Conservation (phyloP, 2,113 vertebrate genomes). For the Steatornis caripensis region DNA sequence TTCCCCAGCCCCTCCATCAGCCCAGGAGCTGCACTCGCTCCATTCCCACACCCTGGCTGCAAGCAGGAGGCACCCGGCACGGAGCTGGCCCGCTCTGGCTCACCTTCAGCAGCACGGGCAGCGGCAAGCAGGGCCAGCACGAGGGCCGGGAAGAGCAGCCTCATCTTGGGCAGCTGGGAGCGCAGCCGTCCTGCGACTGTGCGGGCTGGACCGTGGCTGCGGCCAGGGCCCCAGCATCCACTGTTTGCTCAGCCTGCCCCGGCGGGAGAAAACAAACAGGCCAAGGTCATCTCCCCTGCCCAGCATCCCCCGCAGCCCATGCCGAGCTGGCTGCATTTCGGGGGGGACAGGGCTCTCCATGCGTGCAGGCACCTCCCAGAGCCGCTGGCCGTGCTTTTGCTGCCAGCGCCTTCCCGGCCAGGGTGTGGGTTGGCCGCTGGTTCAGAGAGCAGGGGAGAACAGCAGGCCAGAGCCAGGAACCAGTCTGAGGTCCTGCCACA, state of each 20-base stretch:
- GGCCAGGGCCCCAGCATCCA: not conserved
- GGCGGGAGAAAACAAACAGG: not conserved
- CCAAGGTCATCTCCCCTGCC: not conserved
- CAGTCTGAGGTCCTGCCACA: not conserved
- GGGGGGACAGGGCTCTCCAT: not conserved
- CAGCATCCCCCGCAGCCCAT: not conserved
- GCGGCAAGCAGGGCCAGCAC: conserved; percentile 51
- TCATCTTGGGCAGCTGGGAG: conserved; percentile 52
- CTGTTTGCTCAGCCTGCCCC: conserved; percentile 53
- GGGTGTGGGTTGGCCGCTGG: rapidly evolving
- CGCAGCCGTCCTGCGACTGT: not conserved
- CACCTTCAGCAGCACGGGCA: conserved; percentile 52
- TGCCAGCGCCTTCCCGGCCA: not conserved
- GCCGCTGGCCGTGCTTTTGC: not conserved
- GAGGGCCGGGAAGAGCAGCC: conserved; percentile 27
- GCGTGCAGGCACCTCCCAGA: not conserved
- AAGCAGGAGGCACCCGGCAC: rapidly evolving
- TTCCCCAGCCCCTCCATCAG: not conserved
- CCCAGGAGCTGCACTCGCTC: rapidly evolving
- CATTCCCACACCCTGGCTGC: not conserved
- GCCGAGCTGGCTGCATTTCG: rapidly evolving
- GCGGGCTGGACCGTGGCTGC: not conserved
- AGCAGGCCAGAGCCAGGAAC: not conserved
- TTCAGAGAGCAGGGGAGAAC: not conserved
- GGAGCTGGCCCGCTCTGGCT: not conserved